Evolutionary conservation across 2,888 invertebrate species (phyloP).

Genomic region (Zootermopsis nevadensis): DNA sequence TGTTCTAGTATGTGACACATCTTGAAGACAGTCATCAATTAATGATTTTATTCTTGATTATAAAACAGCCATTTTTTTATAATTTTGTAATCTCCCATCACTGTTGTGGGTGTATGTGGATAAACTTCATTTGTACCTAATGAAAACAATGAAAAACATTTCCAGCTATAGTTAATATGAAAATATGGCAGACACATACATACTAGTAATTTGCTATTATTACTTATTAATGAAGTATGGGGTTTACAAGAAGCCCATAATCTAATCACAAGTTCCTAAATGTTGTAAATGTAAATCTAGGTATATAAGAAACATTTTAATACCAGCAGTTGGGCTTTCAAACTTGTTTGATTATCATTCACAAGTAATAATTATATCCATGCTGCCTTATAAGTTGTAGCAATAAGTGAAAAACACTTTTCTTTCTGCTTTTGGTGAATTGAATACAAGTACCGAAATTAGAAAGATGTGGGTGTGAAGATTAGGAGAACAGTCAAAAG

Average conservation of each 20-base stretch:
- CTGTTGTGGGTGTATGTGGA: too few relatives aligned
- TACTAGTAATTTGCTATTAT: background rate
- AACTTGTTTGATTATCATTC: background rate
- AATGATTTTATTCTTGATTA: too few relatives aligned
- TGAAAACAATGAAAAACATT: too few relatives aligned
- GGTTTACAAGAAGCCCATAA: background rate
- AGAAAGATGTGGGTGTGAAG: too few relatives aligned
- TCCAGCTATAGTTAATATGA: too few relatives aligned
- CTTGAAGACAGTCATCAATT: background rate
- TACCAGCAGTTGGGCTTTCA: background rate
- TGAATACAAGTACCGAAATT: too few relatives aligned
- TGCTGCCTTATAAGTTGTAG: background rate
- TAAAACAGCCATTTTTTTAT: too few relatives aligned
- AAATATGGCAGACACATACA: too few relatives aligned
- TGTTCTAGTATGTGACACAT: background rate
- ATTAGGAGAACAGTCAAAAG: too few relatives aligned
- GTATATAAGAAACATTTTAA: background rate
- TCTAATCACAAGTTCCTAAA: background rate
- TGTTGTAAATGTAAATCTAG: background rate
- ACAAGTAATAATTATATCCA: background rate
- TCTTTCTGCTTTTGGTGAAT: background rate
- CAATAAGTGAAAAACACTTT: background rate
- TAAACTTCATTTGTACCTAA: too few relatives aligned
- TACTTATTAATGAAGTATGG: background rate
- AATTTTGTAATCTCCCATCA: too few relatives aligned